Base-by-base conservation (phyloP, 1,140 invertebrate species). In the Lucilia cuprina region DNA sequence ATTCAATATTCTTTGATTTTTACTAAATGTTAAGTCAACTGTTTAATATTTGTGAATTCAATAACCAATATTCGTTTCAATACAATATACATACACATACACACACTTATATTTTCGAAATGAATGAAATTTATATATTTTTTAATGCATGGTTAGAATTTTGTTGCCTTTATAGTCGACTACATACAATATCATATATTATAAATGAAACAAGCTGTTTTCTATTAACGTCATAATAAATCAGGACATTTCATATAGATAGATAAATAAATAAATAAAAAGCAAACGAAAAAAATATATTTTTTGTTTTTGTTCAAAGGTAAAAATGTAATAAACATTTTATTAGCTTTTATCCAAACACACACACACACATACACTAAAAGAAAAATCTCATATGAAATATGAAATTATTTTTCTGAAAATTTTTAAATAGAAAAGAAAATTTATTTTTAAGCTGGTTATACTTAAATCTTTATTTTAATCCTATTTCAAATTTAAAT, bases 1-100 rank as follows among this genome's bases (percentile, higher is more conserved):
- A 21, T 70, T 70, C 65, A 70, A 70, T 70, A 70, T 70, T 70
- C n/a, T 70, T 70, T 70, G 65, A 70, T 70, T 70, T 70, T 70
- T 70, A 70, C 7, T 19, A 70, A 70, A 70, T 70, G 65, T 70
- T 70, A 9, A 70, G 65, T 70, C 65, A 70, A 10, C 65, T 12
- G 65, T 70, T 25, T 70, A 70, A 70, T 70, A 70, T 70, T 70
- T 70, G 60, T 70, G 60, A 70, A 70, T 70, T 70, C 60, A 70
- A 70, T 70, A 70, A 70, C 60, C 60, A 70, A 70, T 70, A 19
- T 70, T 21, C 19, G 3, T 9, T 7, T 9, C 2, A 2, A 5
- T 70, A 21, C 7, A 19, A 19, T 8, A 21, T 17, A 19, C 19
- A 70, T 25, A 70, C n/a, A 70, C 60, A 13, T 65, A 65, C 1